Conservation (phyloP, 2,888 invertebrate genomes). For the Podabrus alpinus region DNA sequence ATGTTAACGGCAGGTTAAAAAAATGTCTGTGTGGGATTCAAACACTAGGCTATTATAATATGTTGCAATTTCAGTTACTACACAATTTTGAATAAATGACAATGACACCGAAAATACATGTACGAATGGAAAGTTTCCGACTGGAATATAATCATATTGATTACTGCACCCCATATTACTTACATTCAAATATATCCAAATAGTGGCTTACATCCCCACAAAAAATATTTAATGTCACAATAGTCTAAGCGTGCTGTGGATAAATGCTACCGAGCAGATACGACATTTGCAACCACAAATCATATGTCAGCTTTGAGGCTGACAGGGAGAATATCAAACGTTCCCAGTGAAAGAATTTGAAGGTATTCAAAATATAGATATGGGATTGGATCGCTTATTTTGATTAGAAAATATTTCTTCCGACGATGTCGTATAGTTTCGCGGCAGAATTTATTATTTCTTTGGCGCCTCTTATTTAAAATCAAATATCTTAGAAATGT, state of each 20-base stretch:
- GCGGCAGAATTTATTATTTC: neutral
- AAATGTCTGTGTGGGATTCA: neutral
- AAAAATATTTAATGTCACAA: slow-evolving; percentile 50
- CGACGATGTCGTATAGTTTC: neutral
- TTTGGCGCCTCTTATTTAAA: neutral
- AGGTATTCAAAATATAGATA: slow-evolving; percentile 44
- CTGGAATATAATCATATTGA: slow-evolving; percentile 28
- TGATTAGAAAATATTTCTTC: neutral
- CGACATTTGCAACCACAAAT: slow-evolving; percentile 51
- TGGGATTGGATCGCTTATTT: slow-evolving; percentile 21
- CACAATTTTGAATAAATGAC: too few relatives aligned
- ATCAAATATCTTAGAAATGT: slow-evolving; percentile 9
- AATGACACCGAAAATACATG: too few relatives aligned
- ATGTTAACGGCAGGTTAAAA: neutral
- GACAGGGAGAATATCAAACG: slow-evolving; percentile 47
- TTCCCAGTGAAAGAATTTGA: slow-evolving; percentile 42
- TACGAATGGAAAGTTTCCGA: neutral
- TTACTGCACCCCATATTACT: slow-evolving; percentile 20
- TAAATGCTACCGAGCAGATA: slow-evolving; percentile 44
- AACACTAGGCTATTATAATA: too few relatives aligned
- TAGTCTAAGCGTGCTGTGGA: slow-evolving; percentile 46
- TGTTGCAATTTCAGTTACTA: too few relatives aligned
- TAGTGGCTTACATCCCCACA: slow-evolving; percentile 34
- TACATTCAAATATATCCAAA: slow-evolving; percentile 39
- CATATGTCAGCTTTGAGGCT: slow-evolving; percentile 49